Conservation (phyloP, 1,140 invertebrate genomes). For the Rhizoglyphus robini region DNA sequence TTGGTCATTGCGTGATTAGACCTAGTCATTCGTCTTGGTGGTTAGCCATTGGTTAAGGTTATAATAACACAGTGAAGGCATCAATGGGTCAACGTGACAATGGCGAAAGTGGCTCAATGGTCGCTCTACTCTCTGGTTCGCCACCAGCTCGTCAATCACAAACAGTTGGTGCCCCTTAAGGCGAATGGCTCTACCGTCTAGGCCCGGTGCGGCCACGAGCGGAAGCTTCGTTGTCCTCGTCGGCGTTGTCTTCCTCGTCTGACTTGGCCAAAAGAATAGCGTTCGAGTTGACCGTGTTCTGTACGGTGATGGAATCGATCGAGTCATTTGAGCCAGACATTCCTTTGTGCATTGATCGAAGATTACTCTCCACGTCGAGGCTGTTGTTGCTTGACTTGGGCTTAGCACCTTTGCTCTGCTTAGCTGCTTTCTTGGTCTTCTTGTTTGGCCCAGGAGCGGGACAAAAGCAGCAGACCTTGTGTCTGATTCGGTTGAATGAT, state of each 20-base stretch:
- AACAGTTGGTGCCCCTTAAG: too few relatives aligned
- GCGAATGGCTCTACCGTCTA: neutral
- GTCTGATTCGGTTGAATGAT: neutral
- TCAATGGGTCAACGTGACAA: too few relatives aligned
- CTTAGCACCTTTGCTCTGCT: neutral
- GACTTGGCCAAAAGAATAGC: conserved; percentile 14
- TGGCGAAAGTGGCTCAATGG: too few relatives aligned
- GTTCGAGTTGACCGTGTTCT: conserved; percentile 19
- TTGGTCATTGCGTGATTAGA: too few relatives aligned
- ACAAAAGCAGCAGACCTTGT: conserved; percentile 14
- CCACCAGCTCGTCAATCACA: too few relatives aligned
- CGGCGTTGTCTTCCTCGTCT: conserved; percentile 7
- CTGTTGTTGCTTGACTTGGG: neutral
- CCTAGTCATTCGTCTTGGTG: too few relatives aligned
- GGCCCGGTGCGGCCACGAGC: neutral
- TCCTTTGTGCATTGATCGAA: neutral
- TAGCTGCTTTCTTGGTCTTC: neutral
- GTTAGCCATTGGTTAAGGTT: too few relatives aligned
- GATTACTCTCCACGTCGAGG: neutral
- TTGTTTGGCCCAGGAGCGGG: neutral
- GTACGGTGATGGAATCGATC: conserved; percentile 14
- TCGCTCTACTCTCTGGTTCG: too few relatives aligned
- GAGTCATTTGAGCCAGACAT: conserved; percentile 6
- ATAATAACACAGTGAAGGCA: too few relatives aligned
- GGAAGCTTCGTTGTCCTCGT: neutral